Conservation (phyloP, 2,797 vertebrate genomes). For the Enteromius fasciolatus region DNA sequence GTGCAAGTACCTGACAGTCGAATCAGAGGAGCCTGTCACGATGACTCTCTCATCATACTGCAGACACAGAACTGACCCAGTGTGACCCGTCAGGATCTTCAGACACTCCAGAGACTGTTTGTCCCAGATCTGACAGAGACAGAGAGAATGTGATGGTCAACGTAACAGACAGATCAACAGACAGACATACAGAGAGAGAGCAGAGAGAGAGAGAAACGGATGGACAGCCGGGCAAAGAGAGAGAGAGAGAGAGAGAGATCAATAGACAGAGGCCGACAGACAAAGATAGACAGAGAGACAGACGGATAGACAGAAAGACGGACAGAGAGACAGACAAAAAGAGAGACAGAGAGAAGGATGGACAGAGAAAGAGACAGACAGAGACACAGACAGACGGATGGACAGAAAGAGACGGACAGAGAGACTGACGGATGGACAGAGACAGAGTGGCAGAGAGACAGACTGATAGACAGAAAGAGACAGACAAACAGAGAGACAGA, state of each 20-base stretch:
- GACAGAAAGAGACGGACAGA: too few relatives aligned
- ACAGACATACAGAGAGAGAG: constrained; percentile 1
- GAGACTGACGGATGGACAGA: too few relatives aligned
- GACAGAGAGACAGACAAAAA: neutral
- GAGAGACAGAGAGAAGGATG: neutral
- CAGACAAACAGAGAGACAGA: too few relatives aligned
- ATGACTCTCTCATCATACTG: constrained; percentile 98
- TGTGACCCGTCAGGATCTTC: constrained; percentile 97
- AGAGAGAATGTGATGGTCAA: neutral
- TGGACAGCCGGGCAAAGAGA: too few relatives aligned
- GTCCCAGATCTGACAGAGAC: constrained; percentile 89
- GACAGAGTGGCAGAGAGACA: too few relatives aligned
- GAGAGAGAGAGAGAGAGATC: neutral
- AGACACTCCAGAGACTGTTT: constrained; percentile 97
- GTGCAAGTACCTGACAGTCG: constrained; percentile 85
- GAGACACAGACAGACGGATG: neutral
- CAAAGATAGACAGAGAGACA: too few relatives aligned
- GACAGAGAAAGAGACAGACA: neutral
- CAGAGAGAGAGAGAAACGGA: neutral
- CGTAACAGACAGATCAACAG: neutral
- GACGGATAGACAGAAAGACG: neutral
- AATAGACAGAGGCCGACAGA: neutral
- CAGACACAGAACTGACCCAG: constrained; percentile 96
- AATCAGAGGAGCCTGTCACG: constrained; percentile 97
- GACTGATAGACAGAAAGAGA: too few relatives aligned